Percentiles rank a stretch among this genome's conserved stretches.
Conservation (phyloP, 2,113 vertebrate species). For the Pteropus alecto region DNA sequence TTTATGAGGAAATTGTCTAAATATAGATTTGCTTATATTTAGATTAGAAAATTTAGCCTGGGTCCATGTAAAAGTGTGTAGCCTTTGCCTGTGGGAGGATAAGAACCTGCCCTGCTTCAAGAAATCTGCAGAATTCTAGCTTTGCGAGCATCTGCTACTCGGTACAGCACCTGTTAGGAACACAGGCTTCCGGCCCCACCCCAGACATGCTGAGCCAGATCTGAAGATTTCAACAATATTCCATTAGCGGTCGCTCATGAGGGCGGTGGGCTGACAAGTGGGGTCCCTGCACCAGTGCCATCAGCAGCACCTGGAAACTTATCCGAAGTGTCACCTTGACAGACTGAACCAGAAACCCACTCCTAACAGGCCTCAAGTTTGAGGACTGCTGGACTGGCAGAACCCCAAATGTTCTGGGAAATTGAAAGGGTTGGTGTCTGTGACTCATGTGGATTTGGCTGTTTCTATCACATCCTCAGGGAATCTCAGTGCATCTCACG, state of each 20-base stretch:
- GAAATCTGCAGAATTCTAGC: background rate
- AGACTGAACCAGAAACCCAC: background rate
- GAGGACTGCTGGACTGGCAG: fast-evolving
- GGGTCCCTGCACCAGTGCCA: background rate
- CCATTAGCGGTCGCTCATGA: background rate
- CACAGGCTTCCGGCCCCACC: too few relatives aligned
- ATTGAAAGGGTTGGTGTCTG: fast-evolving
- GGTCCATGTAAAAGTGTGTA: background rate
- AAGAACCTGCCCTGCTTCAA: background rate
- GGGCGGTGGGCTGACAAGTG: background rate
- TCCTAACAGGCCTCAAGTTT: background rate
- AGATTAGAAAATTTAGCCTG: background rate
- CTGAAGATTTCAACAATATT: too few relatives aligned
- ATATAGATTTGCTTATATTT: fast-evolving
- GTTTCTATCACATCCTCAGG: background rate
- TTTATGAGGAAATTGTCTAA: background rate
- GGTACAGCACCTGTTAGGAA: background rate
- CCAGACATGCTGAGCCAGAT: too few relatives aligned
- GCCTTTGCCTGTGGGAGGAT: background rate
- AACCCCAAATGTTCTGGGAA: background rate
- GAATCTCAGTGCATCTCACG: background rate
- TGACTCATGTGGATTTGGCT: too few relatives aligned
- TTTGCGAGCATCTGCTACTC: background rate
- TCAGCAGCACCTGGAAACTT: background rate
- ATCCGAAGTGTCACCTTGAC: background rate